Evolutionary conservation across 2,888 invertebrate species (phyloP).

Genomic region (Parasteatoda lunata): DNA sequence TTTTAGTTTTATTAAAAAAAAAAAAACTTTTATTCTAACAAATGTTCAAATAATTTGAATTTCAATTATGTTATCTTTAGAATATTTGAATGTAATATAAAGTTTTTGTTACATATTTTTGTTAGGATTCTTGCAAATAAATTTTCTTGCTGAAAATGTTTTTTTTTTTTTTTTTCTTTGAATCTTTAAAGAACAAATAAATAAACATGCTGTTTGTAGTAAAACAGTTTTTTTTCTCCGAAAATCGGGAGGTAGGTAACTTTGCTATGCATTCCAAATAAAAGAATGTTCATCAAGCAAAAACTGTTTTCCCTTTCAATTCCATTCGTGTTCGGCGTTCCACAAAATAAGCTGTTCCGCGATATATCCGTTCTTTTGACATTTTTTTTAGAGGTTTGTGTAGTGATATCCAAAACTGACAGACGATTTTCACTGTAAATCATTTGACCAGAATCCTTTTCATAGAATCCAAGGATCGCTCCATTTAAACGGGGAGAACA

Average conservation of each 20-base stretch:
- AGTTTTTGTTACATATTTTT: too few relatives aligned
- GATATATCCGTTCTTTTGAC: background rate
- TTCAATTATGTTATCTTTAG: too few relatives aligned
- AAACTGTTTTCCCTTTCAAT: background rate
- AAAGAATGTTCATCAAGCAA: background rate
- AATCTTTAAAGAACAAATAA: too few relatives aligned
- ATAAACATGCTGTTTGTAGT: too few relatives aligned
- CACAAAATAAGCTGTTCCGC: background rate
- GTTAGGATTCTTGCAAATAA: too few relatives aligned
- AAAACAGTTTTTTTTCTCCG: background rate
- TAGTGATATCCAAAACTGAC: background rate
- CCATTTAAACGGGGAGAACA: background rate
- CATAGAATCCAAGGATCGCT: background rate
- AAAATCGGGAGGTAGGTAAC: background rate
- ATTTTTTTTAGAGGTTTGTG: background rate
- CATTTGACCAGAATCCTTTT: background rate
- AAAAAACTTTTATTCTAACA: too few relatives aligned
- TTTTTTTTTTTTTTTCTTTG: too few relatives aligned
- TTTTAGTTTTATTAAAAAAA: too few relatives aligned
- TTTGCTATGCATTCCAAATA: background rate
- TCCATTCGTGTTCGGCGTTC: background rate
- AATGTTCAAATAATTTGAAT: too few relatives aligned
- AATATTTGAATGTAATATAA: too few relatives aligned
- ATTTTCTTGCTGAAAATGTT: too few relatives aligned
- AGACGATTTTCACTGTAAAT: conserved; percentile 3